Evolutionary conservation across 2,113 vertebrate genomes (phyloP).

Genomic region (Excalfactoria chinensis): DNA sequence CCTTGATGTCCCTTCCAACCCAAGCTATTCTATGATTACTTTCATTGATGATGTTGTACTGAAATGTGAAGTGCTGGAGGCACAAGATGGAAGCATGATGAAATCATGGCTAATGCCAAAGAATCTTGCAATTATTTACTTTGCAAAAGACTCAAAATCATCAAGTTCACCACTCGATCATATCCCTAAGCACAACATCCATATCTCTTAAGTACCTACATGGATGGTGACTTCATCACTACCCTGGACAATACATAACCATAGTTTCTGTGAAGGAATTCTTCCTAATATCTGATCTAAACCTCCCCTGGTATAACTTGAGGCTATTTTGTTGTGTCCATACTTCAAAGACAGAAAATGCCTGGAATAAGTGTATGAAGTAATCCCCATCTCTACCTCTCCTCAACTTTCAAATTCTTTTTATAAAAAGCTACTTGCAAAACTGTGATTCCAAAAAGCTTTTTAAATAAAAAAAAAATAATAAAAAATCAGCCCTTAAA

Average conservation of each 20-base stretch:
- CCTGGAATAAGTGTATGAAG: background rate
- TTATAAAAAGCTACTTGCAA: fast-evolving
- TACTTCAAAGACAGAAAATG: background rate
- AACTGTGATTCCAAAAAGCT: background rate
- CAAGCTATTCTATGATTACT: background rate
- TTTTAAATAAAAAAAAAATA: background rate
- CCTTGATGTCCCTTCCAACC: too few species aligned
- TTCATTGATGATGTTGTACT: background rate
- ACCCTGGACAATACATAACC: background rate
- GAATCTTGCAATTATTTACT: background rate
- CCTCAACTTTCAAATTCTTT: background rate
- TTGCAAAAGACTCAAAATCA: background rate
- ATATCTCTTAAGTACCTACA: background rate
- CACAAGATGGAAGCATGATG: background rate
- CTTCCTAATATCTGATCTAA: background rate
- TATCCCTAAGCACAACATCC: background rate
- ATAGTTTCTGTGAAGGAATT: background rate
- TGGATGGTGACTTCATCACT: background rate
- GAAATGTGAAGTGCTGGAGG: background rate
- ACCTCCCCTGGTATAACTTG: background rate
- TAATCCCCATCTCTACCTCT: background rate
- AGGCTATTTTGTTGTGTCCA: background rate
- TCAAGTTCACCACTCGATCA: background rate
- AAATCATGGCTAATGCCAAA: background rate
- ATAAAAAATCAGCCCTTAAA: background rate